Conservation (phyloP, 2,113 vertebrate species). For the Eira barbara region DNA sequence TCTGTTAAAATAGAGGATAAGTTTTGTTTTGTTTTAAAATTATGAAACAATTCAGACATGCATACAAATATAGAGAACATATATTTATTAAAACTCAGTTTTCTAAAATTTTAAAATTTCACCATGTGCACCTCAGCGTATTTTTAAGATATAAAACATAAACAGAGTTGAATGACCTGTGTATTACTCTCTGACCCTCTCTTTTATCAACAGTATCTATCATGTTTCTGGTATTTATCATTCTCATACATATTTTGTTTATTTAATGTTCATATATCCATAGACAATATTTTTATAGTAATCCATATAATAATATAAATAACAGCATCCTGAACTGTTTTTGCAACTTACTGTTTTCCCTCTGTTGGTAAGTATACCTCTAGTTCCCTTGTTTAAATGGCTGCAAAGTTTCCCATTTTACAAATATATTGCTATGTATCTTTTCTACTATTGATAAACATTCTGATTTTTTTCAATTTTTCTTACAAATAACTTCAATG, state of each 20-base stretch:
- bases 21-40: background rate
- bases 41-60: background rate
- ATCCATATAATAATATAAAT: background rate
- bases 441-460: background rate
- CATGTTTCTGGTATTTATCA: background rate
- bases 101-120: background rate
- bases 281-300: background rate
- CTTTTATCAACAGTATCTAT: background rate
- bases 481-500: background rate
- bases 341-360: background rate
- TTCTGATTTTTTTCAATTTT: background rate
- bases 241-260: constrained; percentile 1
- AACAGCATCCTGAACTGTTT: background rate
- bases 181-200: background rate
- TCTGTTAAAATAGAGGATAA: background rate
- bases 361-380: background rate
- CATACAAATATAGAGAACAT: background rate
- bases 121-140: background rate
- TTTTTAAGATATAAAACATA: background rate
- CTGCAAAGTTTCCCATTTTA: background rate
- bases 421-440: background rate
- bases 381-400: background rate
- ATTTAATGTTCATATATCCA: background rate
- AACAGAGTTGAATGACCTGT: background rate
- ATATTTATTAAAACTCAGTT: background rate